These are phyloP conservation scores for Fistularia tabacaria DNA, from an alignment of 2,797 vertebrate genomes.

Conservation along the genomic window DNA sequence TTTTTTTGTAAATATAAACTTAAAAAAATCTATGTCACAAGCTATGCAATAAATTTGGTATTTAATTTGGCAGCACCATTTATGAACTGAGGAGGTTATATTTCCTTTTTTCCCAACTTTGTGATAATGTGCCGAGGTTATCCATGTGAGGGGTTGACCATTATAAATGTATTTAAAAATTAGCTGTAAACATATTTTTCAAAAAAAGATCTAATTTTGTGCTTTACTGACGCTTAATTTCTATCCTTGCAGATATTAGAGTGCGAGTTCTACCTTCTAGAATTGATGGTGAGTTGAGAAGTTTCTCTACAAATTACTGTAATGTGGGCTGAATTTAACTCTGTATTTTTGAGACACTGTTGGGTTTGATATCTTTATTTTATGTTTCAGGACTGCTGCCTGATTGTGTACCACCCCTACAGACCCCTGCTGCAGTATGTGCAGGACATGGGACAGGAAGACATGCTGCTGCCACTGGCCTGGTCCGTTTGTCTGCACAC, in stretches of 20 bases:
- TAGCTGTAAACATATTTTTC: too few relatives aligned
- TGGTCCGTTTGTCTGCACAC: slow-evolving; percentile 74
- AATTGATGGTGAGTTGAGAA: slow-evolving; percentile 89
- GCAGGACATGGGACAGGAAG: slow-evolving; percentile 99
- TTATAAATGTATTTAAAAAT: too few relatives aligned
- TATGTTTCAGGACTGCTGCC: slow-evolving; percentile 90
- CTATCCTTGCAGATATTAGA: slow-evolving; percentile 88
- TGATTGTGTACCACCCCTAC: slow-evolving; percentile 99
- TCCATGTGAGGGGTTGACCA: too few relatives aligned
- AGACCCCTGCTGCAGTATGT: slow-evolving; percentile 97
- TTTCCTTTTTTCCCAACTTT: too few relatives aligned
- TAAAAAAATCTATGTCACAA: too few relatives aligned
- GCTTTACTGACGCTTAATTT: slow-evolving; percentile 13
- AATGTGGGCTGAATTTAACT: too few relatives aligned
- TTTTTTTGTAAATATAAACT: too few relatives aligned
- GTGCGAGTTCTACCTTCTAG: slow-evolving; percentile 99
- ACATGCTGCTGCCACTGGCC: slow-evolving; percentile 96
- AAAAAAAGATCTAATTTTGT: neutral
- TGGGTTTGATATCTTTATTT: neutral
- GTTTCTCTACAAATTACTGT: neutral
- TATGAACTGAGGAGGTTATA: too few relatives aligned
- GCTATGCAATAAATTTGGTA: too few relatives aligned
- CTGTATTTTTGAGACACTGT: neutral
- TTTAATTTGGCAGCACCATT: too few relatives aligned
- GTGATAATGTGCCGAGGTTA: too few relatives aligned